These are phyloP conservation scores for Coenobita brevimanus DNA, from an alignment of 1,140 invertebrate genomes.

Conservation along the genomic window DNA sequence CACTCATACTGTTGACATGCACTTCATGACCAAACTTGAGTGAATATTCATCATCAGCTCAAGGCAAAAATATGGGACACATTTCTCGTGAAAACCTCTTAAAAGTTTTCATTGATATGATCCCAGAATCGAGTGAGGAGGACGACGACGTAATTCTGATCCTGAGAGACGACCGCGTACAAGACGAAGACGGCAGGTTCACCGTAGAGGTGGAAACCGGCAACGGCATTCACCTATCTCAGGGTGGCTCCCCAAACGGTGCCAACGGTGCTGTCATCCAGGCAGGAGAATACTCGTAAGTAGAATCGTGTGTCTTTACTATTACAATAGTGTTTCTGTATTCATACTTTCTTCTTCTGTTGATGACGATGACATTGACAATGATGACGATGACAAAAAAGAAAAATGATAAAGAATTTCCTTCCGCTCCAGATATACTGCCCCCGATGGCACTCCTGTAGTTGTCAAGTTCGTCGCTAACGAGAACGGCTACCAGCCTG, in stretches of 20 bases:
- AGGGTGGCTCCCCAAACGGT: background rate
- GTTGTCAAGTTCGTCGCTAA: conserved; percentile 51
- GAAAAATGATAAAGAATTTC: too few species aligned
- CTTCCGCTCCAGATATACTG: conserved; percentile 13
- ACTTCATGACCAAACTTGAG: too few species aligned
- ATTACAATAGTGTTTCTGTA: too few species aligned
- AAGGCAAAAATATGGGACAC: too few species aligned
- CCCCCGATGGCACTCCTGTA: conserved; percentile 46
- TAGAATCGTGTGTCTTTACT: background rate
- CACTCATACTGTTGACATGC: too few species aligned
- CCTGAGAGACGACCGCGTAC: background rate
- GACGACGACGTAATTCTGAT: background rate
- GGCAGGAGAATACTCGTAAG: conserved; percentile 27
- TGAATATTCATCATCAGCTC: too few species aligned
- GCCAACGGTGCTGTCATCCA: background rate
- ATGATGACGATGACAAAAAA: too few species aligned
- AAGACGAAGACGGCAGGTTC: background rate
- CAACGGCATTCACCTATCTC: conserved; percentile 4
- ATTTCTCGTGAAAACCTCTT: too few species aligned
- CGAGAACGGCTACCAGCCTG: conserved; percentile 38
- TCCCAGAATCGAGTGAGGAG: background rate
- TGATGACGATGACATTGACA: too few species aligned
- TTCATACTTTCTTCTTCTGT: too few species aligned
- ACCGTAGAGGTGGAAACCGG: background rate
- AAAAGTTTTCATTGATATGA: too few species aligned